phyloP scores from a whole-genome alignment of 37 sponge, comb jelly and placozoan species.

The Aplysina aerophoba region DNA sequence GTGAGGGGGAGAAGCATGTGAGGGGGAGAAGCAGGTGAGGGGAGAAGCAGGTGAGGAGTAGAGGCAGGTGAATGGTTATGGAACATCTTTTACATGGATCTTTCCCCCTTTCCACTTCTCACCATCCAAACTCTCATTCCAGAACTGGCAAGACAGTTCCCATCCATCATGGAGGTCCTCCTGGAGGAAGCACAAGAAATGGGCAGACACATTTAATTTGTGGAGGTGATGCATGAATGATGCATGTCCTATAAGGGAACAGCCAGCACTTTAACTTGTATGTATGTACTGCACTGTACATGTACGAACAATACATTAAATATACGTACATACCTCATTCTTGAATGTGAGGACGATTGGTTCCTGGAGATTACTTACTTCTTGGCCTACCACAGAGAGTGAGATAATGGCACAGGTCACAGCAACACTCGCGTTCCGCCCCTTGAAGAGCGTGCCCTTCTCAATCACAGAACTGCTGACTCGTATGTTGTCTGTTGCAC shows the following conservation, averaged over 20 bases:
- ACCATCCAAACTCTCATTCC: constrained; percentile 26
- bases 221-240: too few species aligned
- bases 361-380: background rate
- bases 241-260: too few species aligned
- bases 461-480: constrained; percentile 33
- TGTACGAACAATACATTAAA: too few species aligned
- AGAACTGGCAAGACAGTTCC: constrained; percentile 3
- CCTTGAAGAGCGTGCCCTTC: constrained; percentile 5
- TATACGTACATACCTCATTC: background rate
- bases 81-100: too few species aligned
- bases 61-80: too few species aligned
- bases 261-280: background rate
- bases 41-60: too few species aligned
- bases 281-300: background rate
- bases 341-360: constrained; percentile 17
- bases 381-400: constrained; percentile 8
- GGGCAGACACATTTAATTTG: too few species aligned
- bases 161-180: background rate
- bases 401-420: constrained; percentile 18
- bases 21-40: too few species aligned
- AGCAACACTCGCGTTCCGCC: background rate
- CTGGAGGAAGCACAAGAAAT: background rate
- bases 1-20: too few species aligned
- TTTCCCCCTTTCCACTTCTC: background rate
- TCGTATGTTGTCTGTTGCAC: background rate